phyloP scores from a whole-genome alignment of 2,797 vertebrate genomes.

The Emydoidea blandingii region DNA sequence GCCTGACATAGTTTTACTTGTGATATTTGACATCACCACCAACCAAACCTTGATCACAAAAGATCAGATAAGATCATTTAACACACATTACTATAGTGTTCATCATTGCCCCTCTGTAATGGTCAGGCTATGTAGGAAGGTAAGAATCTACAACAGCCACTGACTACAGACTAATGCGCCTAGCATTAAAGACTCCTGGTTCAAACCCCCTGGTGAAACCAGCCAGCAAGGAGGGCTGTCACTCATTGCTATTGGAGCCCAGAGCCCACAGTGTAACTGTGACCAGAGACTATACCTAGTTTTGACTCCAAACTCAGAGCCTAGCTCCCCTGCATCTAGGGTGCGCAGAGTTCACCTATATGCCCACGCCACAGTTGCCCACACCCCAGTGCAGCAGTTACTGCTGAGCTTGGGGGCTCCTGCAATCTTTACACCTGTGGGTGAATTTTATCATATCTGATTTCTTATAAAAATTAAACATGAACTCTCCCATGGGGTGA shows the following conservation, averaged over 20 bases:
- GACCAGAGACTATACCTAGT: neutral
- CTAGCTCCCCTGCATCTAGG: neutral
- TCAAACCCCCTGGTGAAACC: neutral
- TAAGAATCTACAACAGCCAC: neutral
- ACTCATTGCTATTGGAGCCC: neutral
- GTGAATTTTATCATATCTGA: neutral
- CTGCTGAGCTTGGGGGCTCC: neutral
- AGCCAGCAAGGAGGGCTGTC: neutral
- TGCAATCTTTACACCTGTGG: neutral
- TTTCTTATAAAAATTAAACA: neutral
- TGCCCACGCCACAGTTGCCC: neutral
- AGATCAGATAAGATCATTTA: neutral
- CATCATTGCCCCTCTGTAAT: neutral
- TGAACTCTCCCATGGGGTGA: neutral
- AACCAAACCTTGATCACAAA: accelerated
- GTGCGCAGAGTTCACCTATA: neutral
- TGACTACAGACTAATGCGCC: neutral
- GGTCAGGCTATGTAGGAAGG: neutral
- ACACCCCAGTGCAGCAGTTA: neutral
- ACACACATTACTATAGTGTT: no score
- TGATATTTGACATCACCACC: neutral
- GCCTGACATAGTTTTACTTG: neutral
- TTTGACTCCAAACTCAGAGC: neutral
- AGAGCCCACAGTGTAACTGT: neutral
- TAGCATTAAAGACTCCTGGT: no score